phyloP scores from a whole-genome alignment of 2,888 invertebrate genomes.

The Peribatodes rhomboidaria region DNA sequence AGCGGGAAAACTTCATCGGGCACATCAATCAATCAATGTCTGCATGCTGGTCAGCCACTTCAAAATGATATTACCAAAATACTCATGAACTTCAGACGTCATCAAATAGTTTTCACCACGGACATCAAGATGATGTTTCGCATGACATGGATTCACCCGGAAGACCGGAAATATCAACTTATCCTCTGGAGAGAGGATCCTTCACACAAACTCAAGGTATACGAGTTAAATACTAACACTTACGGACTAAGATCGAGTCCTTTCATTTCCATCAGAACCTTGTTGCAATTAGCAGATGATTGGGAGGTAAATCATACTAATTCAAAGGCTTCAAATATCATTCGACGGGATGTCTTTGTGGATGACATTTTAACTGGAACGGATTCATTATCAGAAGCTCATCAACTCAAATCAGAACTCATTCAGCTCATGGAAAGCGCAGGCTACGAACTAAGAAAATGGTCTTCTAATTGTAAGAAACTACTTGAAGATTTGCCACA shows the following conservation, averaged over 20 bases:
- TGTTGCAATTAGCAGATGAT: background rate
- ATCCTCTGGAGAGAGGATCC: background rate
- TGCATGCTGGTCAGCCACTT: no score
- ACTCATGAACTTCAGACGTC: slow-evolving; percentile 3
- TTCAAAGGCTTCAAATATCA: background rate
- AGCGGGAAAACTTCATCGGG: no score
- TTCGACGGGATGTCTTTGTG: background rate
- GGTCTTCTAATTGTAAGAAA: background rate
- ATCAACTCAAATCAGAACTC: background rate
- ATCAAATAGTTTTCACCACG: slow-evolving; percentile 3
- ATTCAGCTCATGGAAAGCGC: background rate
- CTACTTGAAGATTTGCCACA: background rate
- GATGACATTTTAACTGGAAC: background rate
- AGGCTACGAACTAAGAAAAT: slow-evolving; percentile 4
- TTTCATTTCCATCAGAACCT: slow-evolving; percentile 2
- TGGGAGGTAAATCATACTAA: background rate
- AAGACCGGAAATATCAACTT: background rate
- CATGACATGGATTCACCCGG: background rate
- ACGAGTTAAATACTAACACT: slow-evolving; percentile 17
- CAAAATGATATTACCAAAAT: slow-evolving; percentile 3
- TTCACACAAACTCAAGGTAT: background rate
- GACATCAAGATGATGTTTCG: no score
- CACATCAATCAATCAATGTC: background rate
- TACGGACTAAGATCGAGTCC: slow-evolving; percentile 19
- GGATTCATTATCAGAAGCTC: background rate